Evolutionary conservation across 64 coral and sea anemone species (phyloP).

Genomic region (Dendronephthya gigantea): DNA sequence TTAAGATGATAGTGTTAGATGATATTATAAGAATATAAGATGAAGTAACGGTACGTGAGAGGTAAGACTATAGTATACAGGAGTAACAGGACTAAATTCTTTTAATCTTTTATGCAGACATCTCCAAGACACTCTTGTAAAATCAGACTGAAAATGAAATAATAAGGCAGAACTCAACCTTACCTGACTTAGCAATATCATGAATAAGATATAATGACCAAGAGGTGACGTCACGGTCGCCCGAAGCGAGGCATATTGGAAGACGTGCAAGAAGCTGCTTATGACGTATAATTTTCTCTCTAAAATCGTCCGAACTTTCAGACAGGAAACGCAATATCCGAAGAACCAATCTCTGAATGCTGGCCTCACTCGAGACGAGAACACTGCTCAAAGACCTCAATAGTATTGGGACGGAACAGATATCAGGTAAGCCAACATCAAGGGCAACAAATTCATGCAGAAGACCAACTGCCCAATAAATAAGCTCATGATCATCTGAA

Average conservation of each 20-base stretch:
- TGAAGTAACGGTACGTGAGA: no score
- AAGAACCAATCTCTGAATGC: constrained; percentile 75
- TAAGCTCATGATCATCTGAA: constrained; percentile 80
- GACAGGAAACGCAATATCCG: constrained; percentile 72
- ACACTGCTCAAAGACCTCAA: constrained; percentile 64
- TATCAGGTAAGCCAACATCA: constrained; percentile 52
- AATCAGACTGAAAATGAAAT: neutral
- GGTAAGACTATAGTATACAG: no score
- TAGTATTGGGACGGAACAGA: constrained; percentile 69
- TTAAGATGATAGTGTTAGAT: no score
- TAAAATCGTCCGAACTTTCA: constrained; percentile 57
- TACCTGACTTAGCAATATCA: constrained; percentile 30
- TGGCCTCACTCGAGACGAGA: constrained; percentile 65
- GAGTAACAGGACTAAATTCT: no score
- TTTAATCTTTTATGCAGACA: no score
- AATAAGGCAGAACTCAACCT: neutral
- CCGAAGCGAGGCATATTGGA: constrained; percentile 76
- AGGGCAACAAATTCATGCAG: constrained; percentile 77
- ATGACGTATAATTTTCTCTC: constrained; percentile 39
- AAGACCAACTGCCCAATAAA: constrained; percentile 83
- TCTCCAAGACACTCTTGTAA: no score
- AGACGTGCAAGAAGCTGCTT: constrained; percentile 54
- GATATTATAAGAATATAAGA: no score
- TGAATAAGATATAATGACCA: constrained; percentile 88
- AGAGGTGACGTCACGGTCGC: constrained; percentile 71